phyloP scores from a whole-genome alignment of 2,797 vertebrate genomes.

The Bovichtus diacanthus region DNA sequence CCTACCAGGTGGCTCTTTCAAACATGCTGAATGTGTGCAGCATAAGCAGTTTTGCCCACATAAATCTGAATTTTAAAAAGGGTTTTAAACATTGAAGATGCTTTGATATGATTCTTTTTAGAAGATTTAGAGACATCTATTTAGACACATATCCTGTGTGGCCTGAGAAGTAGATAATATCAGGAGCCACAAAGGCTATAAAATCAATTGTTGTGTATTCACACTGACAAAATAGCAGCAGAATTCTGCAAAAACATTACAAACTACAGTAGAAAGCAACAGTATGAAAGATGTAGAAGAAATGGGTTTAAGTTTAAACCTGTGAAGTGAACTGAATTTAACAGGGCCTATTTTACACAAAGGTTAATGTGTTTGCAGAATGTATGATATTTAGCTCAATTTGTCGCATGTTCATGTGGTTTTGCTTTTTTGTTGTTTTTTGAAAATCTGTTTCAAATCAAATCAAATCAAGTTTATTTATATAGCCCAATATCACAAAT shows the following conservation, averaged over 20 bases:
- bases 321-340: neutral
- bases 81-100: neutral
- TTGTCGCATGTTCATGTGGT: neutral
- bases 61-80: neutral
- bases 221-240: neutral
- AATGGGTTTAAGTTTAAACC: neutral
- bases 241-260: neutral
- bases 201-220: constrained; percentile 4
- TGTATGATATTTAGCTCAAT: neutral
- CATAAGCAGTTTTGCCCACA: neutral
- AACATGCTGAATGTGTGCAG: constrained; percentile 18
- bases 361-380: neutral
- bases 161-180: neutral
- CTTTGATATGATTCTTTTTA: neutral
- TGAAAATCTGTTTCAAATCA: neutral
- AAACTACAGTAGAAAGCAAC: neutral
- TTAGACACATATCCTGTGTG: neutral
- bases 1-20: constrained; percentile 26
- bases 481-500: no score
- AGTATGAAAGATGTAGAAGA: neutral
- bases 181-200: neutral
- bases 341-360: neutral
- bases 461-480: no score
- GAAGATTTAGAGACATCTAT: neutral
- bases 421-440: neutral